phyloP scores from a whole-genome alignment of 2,113 vertebrate genomes.

The Pseudorasbora parva region DNA sequence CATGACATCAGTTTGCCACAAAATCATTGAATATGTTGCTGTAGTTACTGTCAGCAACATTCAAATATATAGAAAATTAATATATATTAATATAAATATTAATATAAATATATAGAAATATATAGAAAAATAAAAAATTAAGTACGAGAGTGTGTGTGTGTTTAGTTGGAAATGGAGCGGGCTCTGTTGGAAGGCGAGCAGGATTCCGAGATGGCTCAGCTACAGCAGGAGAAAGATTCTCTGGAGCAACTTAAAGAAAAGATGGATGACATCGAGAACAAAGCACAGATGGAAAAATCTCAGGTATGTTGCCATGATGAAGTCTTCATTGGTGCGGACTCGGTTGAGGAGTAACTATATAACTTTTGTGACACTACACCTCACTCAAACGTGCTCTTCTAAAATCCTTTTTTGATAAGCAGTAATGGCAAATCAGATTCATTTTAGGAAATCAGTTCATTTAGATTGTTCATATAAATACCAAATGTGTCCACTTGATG shows the following conservation, averaged over 20 bases:
- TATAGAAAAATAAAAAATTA: too few species aligned
- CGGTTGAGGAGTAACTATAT: background rate
- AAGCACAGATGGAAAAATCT: constrained; percentile 82
- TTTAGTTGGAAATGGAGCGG: constrained; percentile 93
- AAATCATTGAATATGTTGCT: background rate
- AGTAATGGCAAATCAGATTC: background rate
- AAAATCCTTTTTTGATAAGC: background rate
- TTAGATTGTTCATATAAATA: background rate
- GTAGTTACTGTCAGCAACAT: background rate
- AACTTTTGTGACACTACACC: background rate
- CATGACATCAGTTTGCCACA: background rate
- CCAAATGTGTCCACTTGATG: background rate
- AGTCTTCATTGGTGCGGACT: background rate
- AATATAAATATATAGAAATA: too few species aligned
- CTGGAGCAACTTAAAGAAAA: constrained; percentile 89
- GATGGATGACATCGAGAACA: constrained; percentile 83
- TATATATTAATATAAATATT: too few species aligned
- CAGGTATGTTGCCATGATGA: constrained; percentile 78
- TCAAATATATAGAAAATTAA: background rate
- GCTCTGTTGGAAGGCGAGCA: constrained; percentile 93
- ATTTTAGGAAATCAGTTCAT: background rate
- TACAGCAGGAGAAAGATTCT: constrained; percentile 89
- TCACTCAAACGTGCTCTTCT: background rate
- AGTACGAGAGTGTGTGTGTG: background rate
- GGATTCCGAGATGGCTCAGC: constrained; percentile 87